Evolutionary conservation across 2,888 invertebrate species (phyloP), one percentile per base, ranked within the genome.

Genomic region (Melanchra persicariae): DNA sequence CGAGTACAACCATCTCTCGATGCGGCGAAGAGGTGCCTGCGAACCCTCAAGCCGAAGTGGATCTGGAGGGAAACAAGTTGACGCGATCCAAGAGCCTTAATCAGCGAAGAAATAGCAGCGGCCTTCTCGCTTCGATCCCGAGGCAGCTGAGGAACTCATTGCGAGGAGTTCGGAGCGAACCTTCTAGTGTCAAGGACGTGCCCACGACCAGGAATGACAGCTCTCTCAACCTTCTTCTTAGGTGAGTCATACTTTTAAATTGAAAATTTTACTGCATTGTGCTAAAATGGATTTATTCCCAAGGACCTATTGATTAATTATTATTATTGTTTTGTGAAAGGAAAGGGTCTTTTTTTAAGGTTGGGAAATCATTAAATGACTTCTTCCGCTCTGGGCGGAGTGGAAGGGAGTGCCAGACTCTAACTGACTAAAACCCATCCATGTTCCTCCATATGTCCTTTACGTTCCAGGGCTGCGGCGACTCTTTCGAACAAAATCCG

Each of bases 61-160:
- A 94, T 79, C 82, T 95, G 79, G 95, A 95, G 87, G 91, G 92
- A 63, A 94, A 89, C 79, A 93, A 93, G 87, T 86, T 96, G 87
- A 95, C 93, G 80, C 92, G 96, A 66, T 96, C 96, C 57, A 96
- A 95, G 88, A 96, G 95, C 86, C 90, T 96, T 74, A 96, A 94
- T 85, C 96, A 95, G 85, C 92, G 95, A 68, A 93, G 95, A 87
- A 95, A 93, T 85, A 95, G 95, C 87, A 95, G 90, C 70, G 96
- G 97, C 79, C 91, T 97, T 49, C 92, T 97, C 78, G 95, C 95
- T 70, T 93, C 96, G 49, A 93, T 97, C 84, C 96, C 96, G 78
- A 94, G 94, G 87, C 96, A 95, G 85, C 93, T 96, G 83, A 92
- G 96, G 79, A 92, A 94, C 76, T 96, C 96, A 57, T 93, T 96